Percentiles rank a stretch among this genome's conserved stretches.
phyloP scores from a whole-genome alignment of 2,113 vertebrate genomes.

The Lutjanus erythropterus region DNA sequence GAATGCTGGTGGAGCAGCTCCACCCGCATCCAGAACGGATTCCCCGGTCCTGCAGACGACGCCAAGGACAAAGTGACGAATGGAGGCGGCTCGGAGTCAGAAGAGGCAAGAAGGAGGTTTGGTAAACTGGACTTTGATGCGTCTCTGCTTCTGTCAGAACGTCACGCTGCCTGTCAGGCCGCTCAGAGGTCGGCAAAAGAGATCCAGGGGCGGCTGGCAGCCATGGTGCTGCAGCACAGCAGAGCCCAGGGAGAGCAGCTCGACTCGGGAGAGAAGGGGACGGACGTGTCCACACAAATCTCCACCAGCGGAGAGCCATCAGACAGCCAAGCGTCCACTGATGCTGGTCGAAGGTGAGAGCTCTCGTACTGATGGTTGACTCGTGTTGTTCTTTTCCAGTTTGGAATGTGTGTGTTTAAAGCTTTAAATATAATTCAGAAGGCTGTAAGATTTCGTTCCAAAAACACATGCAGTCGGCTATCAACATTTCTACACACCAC shows the following conservation, averaged over 20 bases:
- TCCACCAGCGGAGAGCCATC: not conserved
- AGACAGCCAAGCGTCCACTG: not conserved
- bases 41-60: not conserved
- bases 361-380: not conserved
- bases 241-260: constrained; percentile 49
- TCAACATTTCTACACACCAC: no score
- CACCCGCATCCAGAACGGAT: not conserved
- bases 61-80: not conserved
- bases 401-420: not conserved
- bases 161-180: constrained; percentile 87
- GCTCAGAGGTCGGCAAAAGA: constrained; percentile 82
- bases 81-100: not conserved
- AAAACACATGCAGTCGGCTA: no score
- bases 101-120: not conserved
- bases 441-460: not conserved
- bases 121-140: constrained; percentile 49
- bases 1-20: constrained; percentile 89
- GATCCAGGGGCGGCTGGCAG: constrained; percentile 86
- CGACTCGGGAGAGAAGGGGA: not conserved
- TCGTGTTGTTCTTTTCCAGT: not conserved
- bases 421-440: not conserved
- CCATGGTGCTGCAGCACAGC: constrained; percentile 89
- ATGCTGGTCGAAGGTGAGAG: constrained; percentile 26
- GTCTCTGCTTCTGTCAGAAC: constrained; percentile 86
- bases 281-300: fast-evolving